These are phyloP conservation scores for Eledone cirrhosa DNA, from an alignment of 2,888 invertebrate species.

Conservation along the genomic window DNA sequence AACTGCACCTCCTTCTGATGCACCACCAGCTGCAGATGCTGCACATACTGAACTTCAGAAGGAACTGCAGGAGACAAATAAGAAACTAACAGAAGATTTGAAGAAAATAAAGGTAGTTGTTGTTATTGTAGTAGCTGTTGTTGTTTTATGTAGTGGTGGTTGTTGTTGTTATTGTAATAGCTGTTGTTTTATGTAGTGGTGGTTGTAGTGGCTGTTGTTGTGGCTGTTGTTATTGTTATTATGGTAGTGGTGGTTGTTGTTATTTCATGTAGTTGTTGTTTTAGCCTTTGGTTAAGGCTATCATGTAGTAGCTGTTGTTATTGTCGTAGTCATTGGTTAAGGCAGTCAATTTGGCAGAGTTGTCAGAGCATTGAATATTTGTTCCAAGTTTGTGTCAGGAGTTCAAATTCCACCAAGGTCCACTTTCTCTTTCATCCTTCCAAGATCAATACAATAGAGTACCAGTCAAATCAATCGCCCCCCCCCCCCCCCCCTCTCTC, in stretches of 20 bases:
- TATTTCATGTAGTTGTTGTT: too few relatives aligned
- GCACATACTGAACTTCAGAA: slow-evolving; percentile 34
- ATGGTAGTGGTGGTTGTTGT: slow-evolving; percentile 39
- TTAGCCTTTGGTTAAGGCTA: neutral
- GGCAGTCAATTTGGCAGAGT: too few relatives aligned
- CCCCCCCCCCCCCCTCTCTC: too few relatives aligned
- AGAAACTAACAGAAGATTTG: slow-evolving; percentile 41
- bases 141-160: neutral
- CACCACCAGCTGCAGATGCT: slow-evolving; percentile 26
- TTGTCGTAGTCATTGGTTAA: neutral
- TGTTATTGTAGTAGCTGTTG: too few relatives aligned
- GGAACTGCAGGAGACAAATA: slow-evolving; percentile 40
- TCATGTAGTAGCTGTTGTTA: neutral
- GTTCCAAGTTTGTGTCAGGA: too few relatives aligned
- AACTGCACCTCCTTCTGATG: neutral
- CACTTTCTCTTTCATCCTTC: too few relatives aligned
- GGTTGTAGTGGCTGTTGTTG: neutral
- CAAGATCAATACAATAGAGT: too few relatives aligned
- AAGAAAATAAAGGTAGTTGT: slow-evolving; percentile 43
- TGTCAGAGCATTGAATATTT: too few relatives aligned
- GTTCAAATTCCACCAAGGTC: too few relatives aligned
- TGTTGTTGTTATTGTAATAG: neutral
- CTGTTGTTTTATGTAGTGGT: too few relatives aligned
- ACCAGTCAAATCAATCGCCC: too few relatives aligned
- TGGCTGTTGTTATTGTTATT: too few relatives aligned